A percentile compares a stretch with the other conserved stretches of the same genome.
Conservation (phyloP, 2,113 vertebrate genomes). For the Ochotona curzoniae region DNA sequence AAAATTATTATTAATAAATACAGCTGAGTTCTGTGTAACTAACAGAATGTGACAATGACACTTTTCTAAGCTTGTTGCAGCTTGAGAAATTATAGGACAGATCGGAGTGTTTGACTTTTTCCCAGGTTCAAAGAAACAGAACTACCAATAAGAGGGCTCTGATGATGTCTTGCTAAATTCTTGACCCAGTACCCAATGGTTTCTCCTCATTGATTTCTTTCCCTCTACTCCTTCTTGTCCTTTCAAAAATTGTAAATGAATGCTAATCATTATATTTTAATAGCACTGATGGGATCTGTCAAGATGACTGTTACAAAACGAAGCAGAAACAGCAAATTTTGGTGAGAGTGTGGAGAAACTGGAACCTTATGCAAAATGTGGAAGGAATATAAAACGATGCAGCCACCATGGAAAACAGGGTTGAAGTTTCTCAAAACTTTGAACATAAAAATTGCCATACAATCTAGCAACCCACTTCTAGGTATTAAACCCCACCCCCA, state of each 20-base stretch:
- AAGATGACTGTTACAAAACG: not conserved
- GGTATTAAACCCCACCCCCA: not conserved
- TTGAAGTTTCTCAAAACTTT: not conserved
- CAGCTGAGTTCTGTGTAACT: not conserved
- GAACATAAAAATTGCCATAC: not conserved
- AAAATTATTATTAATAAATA: not conserved
- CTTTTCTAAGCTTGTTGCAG: not conserved
- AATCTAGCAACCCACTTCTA: not conserved
- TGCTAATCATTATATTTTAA: not conserved
- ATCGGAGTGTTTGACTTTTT: not conserved
- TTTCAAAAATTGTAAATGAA: not conserved
- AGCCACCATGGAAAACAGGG: not conserved
- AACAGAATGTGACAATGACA: not conserved
- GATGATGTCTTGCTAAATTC: not conserved
- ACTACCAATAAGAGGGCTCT: not conserved
- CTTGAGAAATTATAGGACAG: not conserved
- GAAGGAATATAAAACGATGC: not conserved
- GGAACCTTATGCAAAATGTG: not conserved
- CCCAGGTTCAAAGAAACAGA: not conserved
- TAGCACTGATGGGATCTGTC: not conserved
- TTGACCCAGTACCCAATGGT: not conserved
- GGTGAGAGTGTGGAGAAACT: not conserved
- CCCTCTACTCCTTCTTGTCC: not conserved
- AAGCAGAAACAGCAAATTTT: not conserved
- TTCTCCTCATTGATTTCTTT: not conserved